phyloP scores from a whole-genome alignment of 2,888 invertebrate species.

The Phortica okadai region DNA sequence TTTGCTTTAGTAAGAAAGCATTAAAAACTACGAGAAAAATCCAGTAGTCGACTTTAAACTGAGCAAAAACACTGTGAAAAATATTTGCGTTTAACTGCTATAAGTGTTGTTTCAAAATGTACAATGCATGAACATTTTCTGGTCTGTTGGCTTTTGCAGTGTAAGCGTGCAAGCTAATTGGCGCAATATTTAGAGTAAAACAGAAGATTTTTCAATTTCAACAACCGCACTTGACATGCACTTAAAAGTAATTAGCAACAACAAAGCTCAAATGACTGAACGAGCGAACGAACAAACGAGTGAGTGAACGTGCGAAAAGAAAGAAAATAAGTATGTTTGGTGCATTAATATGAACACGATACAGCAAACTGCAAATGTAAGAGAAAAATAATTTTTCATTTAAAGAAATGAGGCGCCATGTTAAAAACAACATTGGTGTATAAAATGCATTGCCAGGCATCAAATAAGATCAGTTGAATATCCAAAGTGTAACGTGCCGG shows the following conservation, averaged over 20 bases:
- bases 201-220: slow-evolving; percentile 60
- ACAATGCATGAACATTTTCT: background rate
- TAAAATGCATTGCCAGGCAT: slow-evolving; percentile 68
- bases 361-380: slow-evolving; percentile 23
- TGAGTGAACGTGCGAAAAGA: background rate
- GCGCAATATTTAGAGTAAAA: slow-evolving; percentile 73
- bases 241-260: slow-evolving; percentile 56
- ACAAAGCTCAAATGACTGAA: background rate
- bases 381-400: slow-evolving; percentile 15
- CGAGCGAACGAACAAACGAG: background rate
- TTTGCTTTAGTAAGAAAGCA: slow-evolving; percentile 23
- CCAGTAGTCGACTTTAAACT: too few relatives aligned
- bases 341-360: background rate
- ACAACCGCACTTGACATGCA: slow-evolving; percentile 59
- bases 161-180: slow-evolving; percentile 53
- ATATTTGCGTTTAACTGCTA: slow-evolving; percentile 22
- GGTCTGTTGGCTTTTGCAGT: slow-evolving; percentile 5
- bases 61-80: too few relatives aligned
- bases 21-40: background rate
- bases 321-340: slow-evolving; percentile 2
- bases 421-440: slow-evolving; percentile 56
- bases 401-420: slow-evolving; percentile 17
- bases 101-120: slow-evolving; percentile 25
- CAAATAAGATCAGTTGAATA: slow-evolving; percentile 66
- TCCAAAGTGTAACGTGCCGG: slow-evolving; percentile 51